A percentile compares a stretch with the other conserved stretches of the same genome.
Conservation (phyloP, 2,888 invertebrate genomes). For the Tupiocoris notatus region DNA sequence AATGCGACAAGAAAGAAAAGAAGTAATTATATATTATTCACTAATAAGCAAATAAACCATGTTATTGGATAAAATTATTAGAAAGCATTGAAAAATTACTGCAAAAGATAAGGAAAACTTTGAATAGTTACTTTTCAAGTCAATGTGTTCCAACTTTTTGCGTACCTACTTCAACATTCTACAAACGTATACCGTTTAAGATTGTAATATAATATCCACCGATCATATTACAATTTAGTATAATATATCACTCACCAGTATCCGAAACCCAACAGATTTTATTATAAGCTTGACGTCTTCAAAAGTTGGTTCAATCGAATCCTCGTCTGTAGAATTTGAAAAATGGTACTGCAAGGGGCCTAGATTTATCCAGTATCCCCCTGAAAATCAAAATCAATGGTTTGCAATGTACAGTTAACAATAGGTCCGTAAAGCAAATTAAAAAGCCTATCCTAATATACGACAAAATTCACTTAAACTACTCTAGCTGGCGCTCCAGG, state of each 20-base stretch:
- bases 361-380: conserved; percentile 84
- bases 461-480: too few species aligned
- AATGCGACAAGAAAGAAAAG: too few species aligned
- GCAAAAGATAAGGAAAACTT: not conserved
- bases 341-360: conserved; percentile 90
- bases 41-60: not conserved
- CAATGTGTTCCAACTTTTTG: too few species aligned
- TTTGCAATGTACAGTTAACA: not conserved
- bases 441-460: too few species aligned
- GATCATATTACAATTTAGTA: too few species aligned
- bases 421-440: too few species aligned
- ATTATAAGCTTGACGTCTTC: conserved; percentile 78
- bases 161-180: too few species aligned
- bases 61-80: not conserved
- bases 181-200: too few species aligned
- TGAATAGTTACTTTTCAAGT: too few species aligned
- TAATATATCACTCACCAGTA: conserved; percentile 67
- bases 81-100: not conserved
- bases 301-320: conserved; percentile 91
- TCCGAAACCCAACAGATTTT: conserved; percentile 75
- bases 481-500: too few species aligned
- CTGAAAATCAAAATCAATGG: conserved; percentile 47
- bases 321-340: conserved; percentile 80
- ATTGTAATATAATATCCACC: too few species aligned
- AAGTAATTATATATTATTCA: not conserved